A percentile compares a stretch with the other conserved stretches of the same genome.
These are phyloP conservation scores for Cantharis lateralis DNA, from an alignment of 2,888 invertebrate genomes.

Conservation along the genomic window DNA sequence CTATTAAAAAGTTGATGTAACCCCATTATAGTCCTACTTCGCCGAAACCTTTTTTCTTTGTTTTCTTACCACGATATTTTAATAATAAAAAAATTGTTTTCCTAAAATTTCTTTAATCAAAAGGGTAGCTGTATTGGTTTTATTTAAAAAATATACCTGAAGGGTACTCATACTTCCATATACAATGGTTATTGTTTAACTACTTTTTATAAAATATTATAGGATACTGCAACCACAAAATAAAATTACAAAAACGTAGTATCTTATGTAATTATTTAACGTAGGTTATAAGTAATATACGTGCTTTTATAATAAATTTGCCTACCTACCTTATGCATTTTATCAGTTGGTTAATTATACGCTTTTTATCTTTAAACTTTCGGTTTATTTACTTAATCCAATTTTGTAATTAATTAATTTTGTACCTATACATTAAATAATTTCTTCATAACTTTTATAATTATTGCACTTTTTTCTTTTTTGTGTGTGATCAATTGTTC, in stretches of 20 bases:
- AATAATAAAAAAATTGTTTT: background rate
- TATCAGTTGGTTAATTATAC: background rate
- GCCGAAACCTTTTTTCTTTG: too few species aligned
- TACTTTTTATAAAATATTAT: background rate
- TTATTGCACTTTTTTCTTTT: constrained; percentile 6
- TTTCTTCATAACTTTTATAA: background rate
- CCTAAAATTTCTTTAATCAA: background rate
- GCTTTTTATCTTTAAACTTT: background rate
- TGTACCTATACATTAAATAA: background rate
- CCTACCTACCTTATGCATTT: background rate
- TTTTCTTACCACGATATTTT: too few species aligned
- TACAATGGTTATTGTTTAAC: background rate
- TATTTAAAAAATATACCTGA: background rate
- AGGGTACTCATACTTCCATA: background rate
- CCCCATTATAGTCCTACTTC: too few species aligned
- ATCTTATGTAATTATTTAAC: background rate
- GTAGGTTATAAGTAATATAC: background rate
- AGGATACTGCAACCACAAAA: background rate
- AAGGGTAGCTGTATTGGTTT: background rate
- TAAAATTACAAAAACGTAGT: background rate
- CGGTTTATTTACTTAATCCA: background rate
- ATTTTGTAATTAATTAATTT: background rate
- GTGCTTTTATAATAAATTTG: background rate
- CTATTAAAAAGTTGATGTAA: too few species aligned
- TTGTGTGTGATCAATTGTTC: background rate